Evolutionary conservation across 1,140 invertebrate species (phyloP), one percentile per base, ranked within the genome.

Genomic region (Neodiprion fabricii): DNA sequence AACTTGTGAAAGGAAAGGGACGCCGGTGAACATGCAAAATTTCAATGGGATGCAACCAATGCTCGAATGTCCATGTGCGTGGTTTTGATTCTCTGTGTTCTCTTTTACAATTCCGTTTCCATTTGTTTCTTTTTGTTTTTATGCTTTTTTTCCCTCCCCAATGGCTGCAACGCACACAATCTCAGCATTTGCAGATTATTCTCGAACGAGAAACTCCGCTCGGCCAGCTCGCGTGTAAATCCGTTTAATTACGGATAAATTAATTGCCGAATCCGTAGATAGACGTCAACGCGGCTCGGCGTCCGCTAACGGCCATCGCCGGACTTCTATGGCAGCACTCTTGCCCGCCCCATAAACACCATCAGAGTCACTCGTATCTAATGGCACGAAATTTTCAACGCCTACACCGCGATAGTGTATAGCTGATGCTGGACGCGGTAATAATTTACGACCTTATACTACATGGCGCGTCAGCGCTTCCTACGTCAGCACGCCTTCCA

Each of bases 351-450:
- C 28, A 40, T 40, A 40, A 40, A 40, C 28, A 40, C 28, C 28
- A 40, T 40, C 28, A 40, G 28, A 40, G 28, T 40, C 28, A 40
- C 1, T 40, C 28, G 28, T 40, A 61, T 61, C 53, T 61, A 61
- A 61, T 61, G 53, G 53, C 53, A 61, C 53, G 53, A 61, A 61
- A 61, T 61, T 61, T 61, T 61, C 53, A 61, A 61, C 53, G 53
- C 53, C 53, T 61, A 12, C 53, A 17, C 53, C 11, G 11, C 11
- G 53, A 61, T 61, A 61, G 53, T 17, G 53, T 17, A 61, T 9
- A 17, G 28, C 28, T 61, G 53, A 61, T 14, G n/a, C 53, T 61
- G 53, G 53, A 61, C 53, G 53, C 53, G 53, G 53, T 61, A 14
- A 61, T 61, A 61, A 61, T 61, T 61, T 17, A 61, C 53, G n/a